Conservation (phyloP, 1,140 invertebrate species). For the Aphelenchoides besseyi region DNA sequence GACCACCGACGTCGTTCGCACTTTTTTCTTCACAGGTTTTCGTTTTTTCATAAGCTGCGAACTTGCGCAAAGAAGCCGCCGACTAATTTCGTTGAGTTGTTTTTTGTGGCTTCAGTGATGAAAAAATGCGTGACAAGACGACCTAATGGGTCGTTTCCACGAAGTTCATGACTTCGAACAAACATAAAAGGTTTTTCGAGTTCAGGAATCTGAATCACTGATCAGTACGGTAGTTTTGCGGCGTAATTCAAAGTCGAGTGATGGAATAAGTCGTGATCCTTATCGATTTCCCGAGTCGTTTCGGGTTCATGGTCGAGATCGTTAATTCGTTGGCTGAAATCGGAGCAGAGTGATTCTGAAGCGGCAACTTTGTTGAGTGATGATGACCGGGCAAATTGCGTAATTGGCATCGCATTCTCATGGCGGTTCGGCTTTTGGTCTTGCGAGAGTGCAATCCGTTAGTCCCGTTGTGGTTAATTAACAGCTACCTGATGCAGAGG, state of each 20-base stretch:
- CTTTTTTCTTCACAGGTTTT: neutral
- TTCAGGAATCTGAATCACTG: neutral
- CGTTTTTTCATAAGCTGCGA: neutral
- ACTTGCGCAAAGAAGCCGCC: conserved; percentile 4
- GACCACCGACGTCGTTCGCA: neutral
- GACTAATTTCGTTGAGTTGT: neutral
- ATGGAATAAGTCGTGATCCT: neutral
- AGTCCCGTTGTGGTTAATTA: too few relatives aligned
- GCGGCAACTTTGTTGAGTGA: too few relatives aligned
- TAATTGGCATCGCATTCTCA: too few relatives aligned
- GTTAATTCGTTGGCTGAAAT: conserved; percentile 1
- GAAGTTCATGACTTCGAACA: neutral
- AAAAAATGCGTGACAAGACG: neutral
- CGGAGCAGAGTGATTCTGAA: neutral
- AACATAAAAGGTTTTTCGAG: neutral
- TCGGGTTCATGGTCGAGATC: neutral
- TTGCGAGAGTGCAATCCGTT: too few relatives aligned
- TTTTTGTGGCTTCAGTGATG: neutral
- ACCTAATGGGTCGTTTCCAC: neutral
- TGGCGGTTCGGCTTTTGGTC: too few relatives aligned
- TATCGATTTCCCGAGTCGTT: neutral
- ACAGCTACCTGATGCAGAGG: too few relatives aligned
- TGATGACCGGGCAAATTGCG: too few relatives aligned
- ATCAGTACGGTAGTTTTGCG: neutral
- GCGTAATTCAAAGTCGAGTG: neutral